phyloP scores from a whole-genome alignment of 2,113 vertebrate species.

The Campylomormyrus tamandua region DNA sequence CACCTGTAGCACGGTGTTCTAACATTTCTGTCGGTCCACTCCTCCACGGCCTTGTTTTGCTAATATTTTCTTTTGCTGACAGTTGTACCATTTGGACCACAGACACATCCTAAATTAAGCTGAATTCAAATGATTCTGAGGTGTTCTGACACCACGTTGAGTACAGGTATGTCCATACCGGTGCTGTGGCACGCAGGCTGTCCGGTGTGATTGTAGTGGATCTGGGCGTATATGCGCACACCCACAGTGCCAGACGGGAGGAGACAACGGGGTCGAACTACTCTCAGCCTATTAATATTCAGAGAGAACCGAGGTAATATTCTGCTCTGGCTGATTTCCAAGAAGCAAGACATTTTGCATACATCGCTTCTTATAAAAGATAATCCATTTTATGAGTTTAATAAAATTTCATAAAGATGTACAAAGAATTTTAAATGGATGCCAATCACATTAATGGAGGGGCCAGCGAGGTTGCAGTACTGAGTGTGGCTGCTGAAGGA shows the following conservation, averaged over 20 bases:
- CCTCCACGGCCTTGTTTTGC: neutral
- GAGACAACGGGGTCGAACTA: neutral
- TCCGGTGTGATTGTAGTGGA: neutral
- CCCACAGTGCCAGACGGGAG: neutral
- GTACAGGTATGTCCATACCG: neutral
- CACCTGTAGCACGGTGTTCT: too few species aligned
- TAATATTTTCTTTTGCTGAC: neutral
- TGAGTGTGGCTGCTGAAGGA: constrained; percentile 6
- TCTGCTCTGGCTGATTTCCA: constrained; percentile 22
- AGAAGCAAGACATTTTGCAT: constrained; percentile 21
- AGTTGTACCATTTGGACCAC: neutral
- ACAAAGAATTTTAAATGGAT: constrained; percentile 30
- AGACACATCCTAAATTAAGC: neutral
- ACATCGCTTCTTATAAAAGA: constrained; percentile 26
- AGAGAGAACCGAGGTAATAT: constrained; percentile 15
- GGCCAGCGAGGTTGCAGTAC: constrained; percentile 6
- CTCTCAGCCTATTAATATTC: constrained; percentile 22
- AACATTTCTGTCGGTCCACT: neutral
- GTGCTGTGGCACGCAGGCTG: neutral
- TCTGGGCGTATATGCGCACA: neutral
- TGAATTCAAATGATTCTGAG: neutral
- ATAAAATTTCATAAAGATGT: constrained; percentile 33
- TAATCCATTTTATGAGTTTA: constrained; percentile 32
- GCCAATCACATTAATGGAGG: constrained; percentile 28
- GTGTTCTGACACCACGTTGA: neutral